phyloP scores from a whole-genome alignment of 2,797 vertebrate genomes.

The Myoxocephalus aenaeus region DNA sequence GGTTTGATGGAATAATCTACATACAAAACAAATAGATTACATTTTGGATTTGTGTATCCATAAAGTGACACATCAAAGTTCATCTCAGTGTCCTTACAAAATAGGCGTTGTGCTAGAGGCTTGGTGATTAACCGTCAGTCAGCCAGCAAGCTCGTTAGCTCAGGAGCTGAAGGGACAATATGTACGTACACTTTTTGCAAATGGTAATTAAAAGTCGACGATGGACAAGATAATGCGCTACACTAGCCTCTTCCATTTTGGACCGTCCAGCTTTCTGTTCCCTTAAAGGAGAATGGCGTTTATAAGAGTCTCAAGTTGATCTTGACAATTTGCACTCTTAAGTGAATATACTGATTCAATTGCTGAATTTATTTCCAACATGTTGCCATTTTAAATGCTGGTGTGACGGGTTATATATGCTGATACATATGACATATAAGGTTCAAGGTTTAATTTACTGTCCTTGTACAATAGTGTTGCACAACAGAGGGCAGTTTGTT shows the following conservation, averaged over 20 bases:
- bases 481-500: too few species aligned
- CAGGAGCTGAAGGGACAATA: not conserved
- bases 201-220: not conserved
- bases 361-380: not conserved
- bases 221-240: not conserved
- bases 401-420: not conserved
- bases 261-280: not conserved
- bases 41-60: not conserved
- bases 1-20: not conserved
- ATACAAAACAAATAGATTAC: not conserved
- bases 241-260: not conserved
- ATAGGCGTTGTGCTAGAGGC: not conserved
- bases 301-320: too few species aligned
- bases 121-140: not conserved
- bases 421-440: not conserved
- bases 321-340: too few species aligned
- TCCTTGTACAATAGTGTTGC: not conserved
- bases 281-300: not conserved
- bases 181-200: not conserved
- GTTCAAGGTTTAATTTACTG: not conserved
- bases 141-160: not conserved
- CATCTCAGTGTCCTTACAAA: not conserved
- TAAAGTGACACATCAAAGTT: not conserved
- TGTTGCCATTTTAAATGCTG: not conserved
- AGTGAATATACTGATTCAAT: not conserved